Base-by-base conservation (phyloP, 2,888 invertebrate genomes). In the Himalopsyche tibetana region DNA sequence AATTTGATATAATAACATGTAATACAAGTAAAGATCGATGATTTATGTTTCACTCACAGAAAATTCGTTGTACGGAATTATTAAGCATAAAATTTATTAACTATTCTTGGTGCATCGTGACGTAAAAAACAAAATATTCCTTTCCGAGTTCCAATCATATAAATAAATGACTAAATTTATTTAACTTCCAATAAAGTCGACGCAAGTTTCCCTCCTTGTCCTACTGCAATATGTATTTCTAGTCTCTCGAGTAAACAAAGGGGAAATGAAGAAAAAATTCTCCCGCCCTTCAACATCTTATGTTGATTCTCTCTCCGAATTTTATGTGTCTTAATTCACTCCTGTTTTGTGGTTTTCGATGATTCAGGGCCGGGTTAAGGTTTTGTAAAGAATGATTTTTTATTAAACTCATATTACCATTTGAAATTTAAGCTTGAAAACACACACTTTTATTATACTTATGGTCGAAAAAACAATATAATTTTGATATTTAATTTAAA, bases 311-410 rank as follows among this genome's bases (percentile, higher is more conserved):
- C 63, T 63, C 28, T 63, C 63, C 63, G 63, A 63, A 63, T 63
- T 63, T 63, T 84, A 80, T 84, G 42, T 63, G 85, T 85, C 85
- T 85, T 85, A 85, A 85, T 85, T 85, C 69, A 85, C 82, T 85
- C 69, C 74, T 80, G 80, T 84, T 80, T 63, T 80, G 84, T 38
- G 84, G 84, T 84, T 84, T 84, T 55, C 80, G 84, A 84, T 84
- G 42, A 40, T 38, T 11, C 84, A 84, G 84, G 56, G 40, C 55
- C 81, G 84, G 19, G 19, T 19, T 63, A 63, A 19, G 4, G 3
- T 15, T 15, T 3, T 0, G 4, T 8, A 3, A 51, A 51, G 12
- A 51, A 15, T 51, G 5, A 2, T 4, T 51, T 15, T 15, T 51
- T 15, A 51, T 15, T 51, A 15, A 9, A 40, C 6, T 40, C 6